A percentile compares a stretch with the other conserved stretches of the same genome.
phyloP scores from a whole-genome alignment of 2,113 vertebrate genomes.

The Pseudopodoces humilis region DNA sequence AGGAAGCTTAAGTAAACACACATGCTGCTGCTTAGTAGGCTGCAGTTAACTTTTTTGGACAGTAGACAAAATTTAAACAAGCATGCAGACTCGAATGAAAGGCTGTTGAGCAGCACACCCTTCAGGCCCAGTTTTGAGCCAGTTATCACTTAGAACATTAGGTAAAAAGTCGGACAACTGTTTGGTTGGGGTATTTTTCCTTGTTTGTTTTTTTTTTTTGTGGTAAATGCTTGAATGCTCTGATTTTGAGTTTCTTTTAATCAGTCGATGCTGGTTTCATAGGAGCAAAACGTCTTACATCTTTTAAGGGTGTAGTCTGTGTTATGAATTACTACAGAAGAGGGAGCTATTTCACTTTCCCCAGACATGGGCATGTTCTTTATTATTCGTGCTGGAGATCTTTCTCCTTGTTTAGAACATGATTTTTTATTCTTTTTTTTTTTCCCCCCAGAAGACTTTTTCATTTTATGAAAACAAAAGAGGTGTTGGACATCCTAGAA shows the following conservation, averaged over 20 bases:
- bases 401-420: not conserved
- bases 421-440: not conserved
- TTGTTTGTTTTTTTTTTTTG: not conserved
- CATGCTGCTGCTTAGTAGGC: constrained; percentile 75
- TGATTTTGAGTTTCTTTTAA: not conserved
- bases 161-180: not conserved
- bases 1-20: constrained; percentile 85
- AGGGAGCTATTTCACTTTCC: constrained; percentile 24
- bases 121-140: constrained; percentile 40
- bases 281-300: not conserved
- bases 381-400: not conserved
- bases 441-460: not conserved
- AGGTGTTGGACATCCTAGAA: not conserved
- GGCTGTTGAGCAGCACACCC: constrained; percentile 72
- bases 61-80: constrained; percentile 76
- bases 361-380: not conserved
- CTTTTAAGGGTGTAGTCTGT: not conserved
- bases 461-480: not conserved
- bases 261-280: not conserved
- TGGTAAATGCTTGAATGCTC: not conserved
- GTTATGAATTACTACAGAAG: not conserved
- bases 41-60: constrained; percentile 78
- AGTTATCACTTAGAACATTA: not conserved
- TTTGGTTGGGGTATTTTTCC: not conserved
- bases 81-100: constrained; percentile 67